Evolutionary conservation across 2,113 vertebrate species (phyloP), one percentile per base, ranked within the genome.

Genomic region (Arenaria interpres): DNA sequence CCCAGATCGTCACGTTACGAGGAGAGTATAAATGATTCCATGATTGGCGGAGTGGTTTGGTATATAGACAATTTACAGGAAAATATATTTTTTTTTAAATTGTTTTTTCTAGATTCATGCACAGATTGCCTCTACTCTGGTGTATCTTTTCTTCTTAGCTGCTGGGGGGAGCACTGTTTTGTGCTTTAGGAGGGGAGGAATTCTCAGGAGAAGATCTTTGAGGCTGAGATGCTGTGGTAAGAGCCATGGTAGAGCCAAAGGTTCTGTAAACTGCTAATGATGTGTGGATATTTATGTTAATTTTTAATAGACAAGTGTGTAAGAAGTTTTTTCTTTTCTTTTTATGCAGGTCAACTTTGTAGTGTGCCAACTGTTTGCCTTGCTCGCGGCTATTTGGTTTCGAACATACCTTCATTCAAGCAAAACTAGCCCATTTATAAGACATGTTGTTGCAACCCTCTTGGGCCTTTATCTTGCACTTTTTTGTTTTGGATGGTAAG

Each of bases 401-500:
- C 98, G 99, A 95, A 98, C 99, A 88, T 99, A 99, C 95, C 99
- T 99, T 94, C 99, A 99, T 95, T 98, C 99, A 96, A 99, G 99
- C 98, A 99, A 99, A 98, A 99, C 99, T 84, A 99, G 99, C 97
- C 99, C 99, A 27, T 99, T 99, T 97, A 98, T 99, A 98, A 98
- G 99, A 94, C 99, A 99, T 96, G 98, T 99, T 94, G 99, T 99
- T 91, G 99, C 99, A 87, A 99, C 99, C 16, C 98, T 99, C 88
- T 96, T 99, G 98, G 99, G 99, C 97, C 99, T 99, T 98, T 99
- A 99, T 97, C 98, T 99, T 98, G 99, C 99, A 95, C 98, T 99
- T 96, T 99, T 99, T 98, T 99, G 99, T 98, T 99, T 99, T 94
- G 99, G 99, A 98, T 99, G 99, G 99, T 99, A 98, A 99, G 99